These are phyloP conservation scores for Microdon myrmicae DNA, from an alignment of 2,888 invertebrate genomes.

Conservation along the genomic window DNA sequence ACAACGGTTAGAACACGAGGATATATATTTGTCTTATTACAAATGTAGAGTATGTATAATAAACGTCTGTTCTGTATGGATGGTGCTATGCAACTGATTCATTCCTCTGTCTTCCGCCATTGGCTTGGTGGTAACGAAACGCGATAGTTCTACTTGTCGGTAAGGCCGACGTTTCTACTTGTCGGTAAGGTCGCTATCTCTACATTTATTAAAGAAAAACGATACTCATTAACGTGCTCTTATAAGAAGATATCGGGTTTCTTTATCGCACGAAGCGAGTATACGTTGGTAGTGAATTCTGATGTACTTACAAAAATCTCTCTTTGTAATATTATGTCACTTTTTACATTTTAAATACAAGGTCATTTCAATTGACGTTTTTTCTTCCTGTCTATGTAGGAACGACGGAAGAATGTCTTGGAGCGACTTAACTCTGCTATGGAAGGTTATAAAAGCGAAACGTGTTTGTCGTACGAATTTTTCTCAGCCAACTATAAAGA, in stretches of 20 bases:
- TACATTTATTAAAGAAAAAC: too few relatives aligned
- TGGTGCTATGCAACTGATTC: too few relatives aligned
- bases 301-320: background rate
- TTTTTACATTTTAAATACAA: background rate
- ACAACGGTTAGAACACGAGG: too few relatives aligned
- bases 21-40: too few relatives aligned
- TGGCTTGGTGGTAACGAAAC: too few relatives aligned
- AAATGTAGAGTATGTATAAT: too few relatives aligned
- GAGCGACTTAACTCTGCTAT: conserved; percentile 73
- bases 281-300: background rate
- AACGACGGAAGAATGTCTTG: conserved; percentile 70
- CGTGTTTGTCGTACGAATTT: conserved; percentile 72
- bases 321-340: background rate
- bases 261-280: background rate
- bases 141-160: too few relatives aligned
- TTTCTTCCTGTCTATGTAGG: conserved; percentile 56
- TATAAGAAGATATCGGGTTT: background rate
- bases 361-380: background rate
- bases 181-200: too few relatives aligned
- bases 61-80: too few relatives aligned
- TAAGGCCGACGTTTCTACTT: too few relatives aligned
- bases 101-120: too few relatives aligned
- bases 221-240: too few relatives aligned
- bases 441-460: conserved; percentile 72
- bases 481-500: conserved; percentile 66